These are phyloP conservation scores for Elysia crispata DNA, from an alignment of 2,888 invertebrate genomes.

Conservation along the genomic window DNA sequence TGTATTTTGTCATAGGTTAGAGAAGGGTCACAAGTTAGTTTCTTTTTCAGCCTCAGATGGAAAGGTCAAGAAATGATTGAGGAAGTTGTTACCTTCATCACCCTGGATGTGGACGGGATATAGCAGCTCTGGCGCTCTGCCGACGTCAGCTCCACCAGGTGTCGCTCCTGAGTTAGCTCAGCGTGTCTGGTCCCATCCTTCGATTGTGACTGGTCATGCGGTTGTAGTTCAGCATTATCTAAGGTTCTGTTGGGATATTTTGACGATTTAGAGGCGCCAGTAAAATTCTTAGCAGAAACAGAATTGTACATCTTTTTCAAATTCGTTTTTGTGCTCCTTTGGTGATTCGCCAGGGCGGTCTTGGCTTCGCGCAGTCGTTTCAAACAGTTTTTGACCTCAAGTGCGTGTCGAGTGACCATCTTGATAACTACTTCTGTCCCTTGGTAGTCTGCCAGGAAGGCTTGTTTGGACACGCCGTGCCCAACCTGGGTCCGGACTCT, in stretches of 20 bases:
- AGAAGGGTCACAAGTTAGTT: too few relatives aligned
- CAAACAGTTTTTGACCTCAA: constrained; percentile 69
- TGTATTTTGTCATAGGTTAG: too few relatives aligned
- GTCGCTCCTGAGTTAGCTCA: background rate
- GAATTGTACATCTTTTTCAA: too few relatives aligned
- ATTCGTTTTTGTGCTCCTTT: too few relatives aligned
- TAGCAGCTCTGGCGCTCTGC: constrained; percentile 60
- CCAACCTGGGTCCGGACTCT: constrained; percentile 69
- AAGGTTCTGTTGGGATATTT: too few relatives aligned
- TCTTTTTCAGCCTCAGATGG: too few relatives aligned
- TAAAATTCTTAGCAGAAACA: too few relatives aligned
- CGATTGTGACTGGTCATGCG: too few relatives aligned
- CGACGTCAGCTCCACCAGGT: constrained; percentile 37
- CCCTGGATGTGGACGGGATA: constrained; percentile 69
- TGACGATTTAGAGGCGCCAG: too few relatives aligned
- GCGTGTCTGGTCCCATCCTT: too few relatives aligned
- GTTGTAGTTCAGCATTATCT: too few relatives aligned
- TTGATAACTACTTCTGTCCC: constrained; percentile 68
- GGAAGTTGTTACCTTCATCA: constrained; percentile 66
- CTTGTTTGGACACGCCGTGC: constrained; percentile 74
- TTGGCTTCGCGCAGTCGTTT: constrained; percentile 53
- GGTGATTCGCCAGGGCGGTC: constrained; percentile 14
- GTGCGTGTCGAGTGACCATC: constrained; percentile 74
- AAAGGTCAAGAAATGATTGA: too few relatives aligned
- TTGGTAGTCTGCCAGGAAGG: constrained; percentile 66